phyloP scores from a whole-genome alignment of 2,888 invertebrate genomes.

The Drosophila formosana region DNA sequence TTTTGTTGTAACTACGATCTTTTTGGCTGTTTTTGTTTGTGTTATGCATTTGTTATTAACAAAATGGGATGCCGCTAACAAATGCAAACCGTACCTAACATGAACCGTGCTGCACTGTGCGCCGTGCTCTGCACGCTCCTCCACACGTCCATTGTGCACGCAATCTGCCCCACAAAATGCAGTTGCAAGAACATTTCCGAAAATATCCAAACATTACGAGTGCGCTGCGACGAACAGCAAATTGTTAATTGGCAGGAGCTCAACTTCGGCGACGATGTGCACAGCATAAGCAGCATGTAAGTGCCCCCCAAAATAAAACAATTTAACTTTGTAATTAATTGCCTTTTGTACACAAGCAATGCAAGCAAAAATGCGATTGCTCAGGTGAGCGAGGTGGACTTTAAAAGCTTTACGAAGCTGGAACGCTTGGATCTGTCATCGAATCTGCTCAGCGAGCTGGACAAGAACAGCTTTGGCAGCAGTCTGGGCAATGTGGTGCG shows the following conservation, averaged over 20 bases:
- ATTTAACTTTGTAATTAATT: not conserved
- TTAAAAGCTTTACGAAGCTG: constrained; percentile 90
- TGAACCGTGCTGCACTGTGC: constrained; percentile 33
- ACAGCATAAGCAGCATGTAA: constrained; percentile 81
- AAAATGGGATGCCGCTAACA: constrained; percentile 55
- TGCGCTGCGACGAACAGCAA: constrained; percentile 80
- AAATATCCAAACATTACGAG: constrained; percentile 77
- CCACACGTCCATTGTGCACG: constrained; percentile 43
- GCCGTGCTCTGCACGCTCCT: constrained; percentile 29
- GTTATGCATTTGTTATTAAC: constrained; percentile 63
- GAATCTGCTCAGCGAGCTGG: constrained; percentile 90
- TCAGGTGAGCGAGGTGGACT: constrained; percentile 90
- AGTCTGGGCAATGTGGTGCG: constrained; percentile 88
- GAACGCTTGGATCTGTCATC: constrained; percentile 89
- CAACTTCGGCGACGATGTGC: constrained; percentile 79
- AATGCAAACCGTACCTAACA: constrained; percentile 29
- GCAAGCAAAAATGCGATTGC: constrained; percentile 92
- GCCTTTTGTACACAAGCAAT: constrained; percentile 86
- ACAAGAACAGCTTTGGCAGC: constrained; percentile 89
- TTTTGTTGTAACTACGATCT: constrained; percentile 63
- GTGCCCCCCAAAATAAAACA: constrained; percentile 22
- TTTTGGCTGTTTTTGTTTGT: constrained; percentile 69
- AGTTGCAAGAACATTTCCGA: constrained; percentile 79
- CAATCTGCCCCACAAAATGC: constrained; percentile 81
- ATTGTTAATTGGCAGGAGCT: constrained; percentile 81